Evolutionary conservation across 1,140 invertebrate species (phyloP).

Genomic region (Lucilia sericata): DNA sequence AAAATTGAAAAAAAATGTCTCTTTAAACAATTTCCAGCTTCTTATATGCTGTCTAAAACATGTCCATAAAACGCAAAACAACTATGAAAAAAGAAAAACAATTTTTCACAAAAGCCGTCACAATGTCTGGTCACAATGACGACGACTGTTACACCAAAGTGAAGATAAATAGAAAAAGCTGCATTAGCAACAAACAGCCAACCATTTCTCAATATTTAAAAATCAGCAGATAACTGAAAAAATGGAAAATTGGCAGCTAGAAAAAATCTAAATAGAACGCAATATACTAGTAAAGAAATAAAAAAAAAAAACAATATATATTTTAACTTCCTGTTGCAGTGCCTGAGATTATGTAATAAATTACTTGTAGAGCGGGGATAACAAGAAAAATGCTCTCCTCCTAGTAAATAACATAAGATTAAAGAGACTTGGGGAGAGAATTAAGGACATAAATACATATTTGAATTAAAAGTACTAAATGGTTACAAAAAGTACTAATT

Average conservation of each 20-base stretch:
- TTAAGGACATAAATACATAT: no score
- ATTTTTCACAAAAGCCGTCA: slow-evolving; percentile 25
- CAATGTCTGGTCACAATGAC: slow-evolving; percentile 22
- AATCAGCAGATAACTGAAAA: neutral
- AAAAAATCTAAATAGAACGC: neutral
- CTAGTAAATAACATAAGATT: no score
- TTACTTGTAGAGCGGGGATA: neutral
- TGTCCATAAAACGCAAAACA: neutral
- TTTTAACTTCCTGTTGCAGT: slow-evolving; percentile 19
- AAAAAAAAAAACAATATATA: neutral
- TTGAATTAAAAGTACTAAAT: no score
- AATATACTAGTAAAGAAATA: neutral
- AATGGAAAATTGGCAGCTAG: neutral
- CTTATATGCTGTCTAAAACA: neutral
- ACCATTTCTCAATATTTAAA: neutral
- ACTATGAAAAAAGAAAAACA: neutral
- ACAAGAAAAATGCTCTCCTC: neutral
- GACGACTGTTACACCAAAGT: neutral
- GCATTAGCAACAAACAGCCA: neutral
- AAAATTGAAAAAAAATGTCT: neutral
- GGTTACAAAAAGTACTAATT: no score
- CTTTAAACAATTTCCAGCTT: neutral
- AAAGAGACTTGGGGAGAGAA: no score
- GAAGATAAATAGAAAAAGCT: slow-evolving; percentile 10
- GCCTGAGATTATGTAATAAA: slow-evolving; percentile 21